These are phyloP conservation scores for Dolichotis patagonum DNA, from an alignment of 2,113 vertebrate species.

Conservation along the genomic window DNA sequence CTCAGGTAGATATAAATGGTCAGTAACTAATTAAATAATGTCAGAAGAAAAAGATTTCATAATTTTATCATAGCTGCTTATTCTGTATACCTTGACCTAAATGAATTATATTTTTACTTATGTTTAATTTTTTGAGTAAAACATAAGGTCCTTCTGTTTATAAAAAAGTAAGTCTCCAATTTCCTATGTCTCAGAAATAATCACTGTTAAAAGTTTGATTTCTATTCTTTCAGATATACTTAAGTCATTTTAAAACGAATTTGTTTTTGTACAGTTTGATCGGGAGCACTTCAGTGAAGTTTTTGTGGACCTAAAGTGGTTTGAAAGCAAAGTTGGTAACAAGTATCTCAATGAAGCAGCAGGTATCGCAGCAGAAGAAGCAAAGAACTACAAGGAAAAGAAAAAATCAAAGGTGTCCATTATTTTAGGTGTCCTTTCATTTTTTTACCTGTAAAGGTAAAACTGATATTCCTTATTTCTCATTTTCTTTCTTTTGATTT, in stretches of 20 bases:
- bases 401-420: constrained; percentile 88
- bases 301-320: constrained; percentile 99
- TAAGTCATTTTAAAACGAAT: constrained; percentile 59
- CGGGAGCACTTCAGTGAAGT: constrained; percentile 97
- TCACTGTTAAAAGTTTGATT: constrained; percentile 22
- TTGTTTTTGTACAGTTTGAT: constrained; percentile 91
- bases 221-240: not conserved
- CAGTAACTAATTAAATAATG: not conserved
- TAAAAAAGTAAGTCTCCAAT: constrained; percentile 45
- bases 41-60: not conserved
- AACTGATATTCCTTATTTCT: constrained; percentile 59
- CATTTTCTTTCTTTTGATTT: constrained; percentile 35
- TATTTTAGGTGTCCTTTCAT: constrained; percentile 50
- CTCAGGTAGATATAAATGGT: not conserved
- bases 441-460: constrained; percentile 54
- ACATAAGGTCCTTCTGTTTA: not conserved
- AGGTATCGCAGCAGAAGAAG: constrained; percentile 95
- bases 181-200: not conserved
- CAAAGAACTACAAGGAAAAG: constrained; percentile 87
- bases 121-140: constrained; percentile 47
- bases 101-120: constrained; percentile 33
- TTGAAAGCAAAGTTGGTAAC: constrained; percentile 99
- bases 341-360: constrained; percentile 99
- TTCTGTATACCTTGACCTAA: constrained; percentile 15
- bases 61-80: not conserved